These are phyloP conservation scores for Salarias fasciatus DNA, from an alignment of 2,797 vertebrate genomes.

Conservation along the genomic window DNA sequence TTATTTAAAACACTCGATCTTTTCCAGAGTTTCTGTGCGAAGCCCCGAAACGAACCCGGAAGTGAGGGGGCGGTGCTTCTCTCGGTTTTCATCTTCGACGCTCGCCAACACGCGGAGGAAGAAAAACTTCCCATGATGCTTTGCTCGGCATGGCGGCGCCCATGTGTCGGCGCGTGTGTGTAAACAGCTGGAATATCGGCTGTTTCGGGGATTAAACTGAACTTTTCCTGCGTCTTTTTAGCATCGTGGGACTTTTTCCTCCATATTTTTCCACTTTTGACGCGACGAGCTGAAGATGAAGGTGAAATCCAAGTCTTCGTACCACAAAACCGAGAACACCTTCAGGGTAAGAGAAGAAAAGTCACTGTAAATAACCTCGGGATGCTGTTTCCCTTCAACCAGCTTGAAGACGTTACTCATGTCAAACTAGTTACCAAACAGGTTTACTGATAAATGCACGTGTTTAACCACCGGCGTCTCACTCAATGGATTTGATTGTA, in stretches of 20 bases:
- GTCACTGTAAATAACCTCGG: neutral
- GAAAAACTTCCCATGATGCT: constrained; percentile 67
- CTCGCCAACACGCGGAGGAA: constrained; percentile 42
- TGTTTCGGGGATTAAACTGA: neutral
- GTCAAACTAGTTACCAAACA: neutral
- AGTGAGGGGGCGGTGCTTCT: neutral
- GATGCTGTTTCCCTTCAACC: neutral
- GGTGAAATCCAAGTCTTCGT: constrained; percentile 88
- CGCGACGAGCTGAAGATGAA: constrained; percentile 84
- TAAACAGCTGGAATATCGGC: constrained; percentile 48
- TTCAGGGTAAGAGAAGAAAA: constrained; percentile 82
- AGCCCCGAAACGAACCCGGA: constrained; percentile 48
- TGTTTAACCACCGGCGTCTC: no score
- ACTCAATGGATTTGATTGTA: no score
- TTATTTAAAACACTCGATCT: no score
- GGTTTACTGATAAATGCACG: neutral
- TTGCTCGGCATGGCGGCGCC: constrained; percentile 84
- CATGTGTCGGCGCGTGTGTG: constrained; percentile 73
- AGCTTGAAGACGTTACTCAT: neutral
- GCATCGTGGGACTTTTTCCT: neutral
- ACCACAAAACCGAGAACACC: constrained; percentile 93
- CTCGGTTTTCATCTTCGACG: neutral
- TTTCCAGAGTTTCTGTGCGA: no score
- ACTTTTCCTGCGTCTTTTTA: constrained; percentile 32
- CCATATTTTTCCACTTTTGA: neutral